These are phyloP conservation scores for Brenthis daphne DNA, from an alignment of 2,888 invertebrate genomes.

Conservation along the genomic window DNA sequence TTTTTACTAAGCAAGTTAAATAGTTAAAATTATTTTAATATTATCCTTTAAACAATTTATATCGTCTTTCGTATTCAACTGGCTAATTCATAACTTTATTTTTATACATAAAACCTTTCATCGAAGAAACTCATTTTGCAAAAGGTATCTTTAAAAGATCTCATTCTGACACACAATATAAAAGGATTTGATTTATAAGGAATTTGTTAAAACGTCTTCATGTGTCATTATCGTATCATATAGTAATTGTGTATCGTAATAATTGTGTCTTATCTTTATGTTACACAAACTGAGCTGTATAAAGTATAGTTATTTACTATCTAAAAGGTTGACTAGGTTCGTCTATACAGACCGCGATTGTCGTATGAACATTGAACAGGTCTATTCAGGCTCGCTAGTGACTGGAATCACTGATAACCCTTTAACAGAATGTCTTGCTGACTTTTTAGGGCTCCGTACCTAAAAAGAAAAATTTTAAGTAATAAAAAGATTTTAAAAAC, in stretches of 20 bases:
- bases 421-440: constrained; percentile 50
- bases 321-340: constrained; percentile 46
- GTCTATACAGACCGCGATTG: constrained; percentile 58
- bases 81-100: constrained; percentile 57
- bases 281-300: constrained; percentile 6
- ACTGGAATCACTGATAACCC: constrained; percentile 62
- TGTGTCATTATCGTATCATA: not conserved
- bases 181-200: constrained; percentile 16
- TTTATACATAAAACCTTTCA: constrained; percentile 48
- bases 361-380: constrained; percentile 52
- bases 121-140: constrained; percentile 46
- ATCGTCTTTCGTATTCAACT: constrained; percentile 50
- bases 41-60: constrained; percentile 18
- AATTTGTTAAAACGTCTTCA: not conserved
- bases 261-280: constrained; percentile 9
- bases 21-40: constrained; percentile 2
- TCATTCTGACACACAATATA: constrained; percentile 17
- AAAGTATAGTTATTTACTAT: constrained; percentile 17
- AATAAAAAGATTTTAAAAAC: constrained; percentile 26
- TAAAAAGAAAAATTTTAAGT: constrained; percentile 37
- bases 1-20: not conserved
- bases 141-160: constrained; percentile 17
- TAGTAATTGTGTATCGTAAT: constrained; percentile 3
- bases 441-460: constrained; percentile 44
- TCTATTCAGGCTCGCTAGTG: constrained; percentile 54